Conservation (phyloP, 2,113 vertebrate genomes). For the Mustelus asterias region DNA sequence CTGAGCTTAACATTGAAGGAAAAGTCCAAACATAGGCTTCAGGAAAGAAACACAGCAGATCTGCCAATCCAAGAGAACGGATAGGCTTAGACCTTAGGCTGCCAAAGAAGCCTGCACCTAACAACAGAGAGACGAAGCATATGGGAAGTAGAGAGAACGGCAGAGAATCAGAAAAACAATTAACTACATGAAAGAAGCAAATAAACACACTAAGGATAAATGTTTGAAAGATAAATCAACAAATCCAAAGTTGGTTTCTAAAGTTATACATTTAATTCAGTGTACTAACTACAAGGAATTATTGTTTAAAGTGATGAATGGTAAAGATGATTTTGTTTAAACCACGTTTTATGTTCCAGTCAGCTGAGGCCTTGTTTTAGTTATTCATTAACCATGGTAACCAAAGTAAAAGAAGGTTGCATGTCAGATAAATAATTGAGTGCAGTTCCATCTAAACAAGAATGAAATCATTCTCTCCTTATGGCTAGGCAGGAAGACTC, state of each 20-base stretch:
- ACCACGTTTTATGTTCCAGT: not conserved
- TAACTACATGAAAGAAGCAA: not conserved
- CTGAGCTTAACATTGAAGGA: not conserved
- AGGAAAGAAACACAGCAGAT: not conserved
- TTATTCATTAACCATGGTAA: not conserved
- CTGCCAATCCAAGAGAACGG: not conserved
- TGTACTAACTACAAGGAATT: not conserved
- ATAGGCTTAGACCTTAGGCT: not conserved
- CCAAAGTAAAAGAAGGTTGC: not conserved
- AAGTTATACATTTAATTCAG: not conserved
- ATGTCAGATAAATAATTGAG: constrained; percentile 3
- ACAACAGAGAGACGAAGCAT: not conserved
- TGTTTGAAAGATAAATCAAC: not conserved
- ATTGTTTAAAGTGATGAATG: not conserved
- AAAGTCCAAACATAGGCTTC: not conserved
- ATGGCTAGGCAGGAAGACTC: not conserved
- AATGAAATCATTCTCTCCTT: constrained; percentile 9
- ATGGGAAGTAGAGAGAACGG: not conserved
- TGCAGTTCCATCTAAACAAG: not conserved
- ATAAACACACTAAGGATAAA: not conserved
- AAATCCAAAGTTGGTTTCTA: not conserved
- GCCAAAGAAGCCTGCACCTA: not conserved
- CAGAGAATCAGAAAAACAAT: not conserved
- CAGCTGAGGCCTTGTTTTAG: not conserved
- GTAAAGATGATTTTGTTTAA: not conserved